Base-by-base conservation (phyloP, 2,888 invertebrate genomes). In the Drosophila helvetica region DNA sequence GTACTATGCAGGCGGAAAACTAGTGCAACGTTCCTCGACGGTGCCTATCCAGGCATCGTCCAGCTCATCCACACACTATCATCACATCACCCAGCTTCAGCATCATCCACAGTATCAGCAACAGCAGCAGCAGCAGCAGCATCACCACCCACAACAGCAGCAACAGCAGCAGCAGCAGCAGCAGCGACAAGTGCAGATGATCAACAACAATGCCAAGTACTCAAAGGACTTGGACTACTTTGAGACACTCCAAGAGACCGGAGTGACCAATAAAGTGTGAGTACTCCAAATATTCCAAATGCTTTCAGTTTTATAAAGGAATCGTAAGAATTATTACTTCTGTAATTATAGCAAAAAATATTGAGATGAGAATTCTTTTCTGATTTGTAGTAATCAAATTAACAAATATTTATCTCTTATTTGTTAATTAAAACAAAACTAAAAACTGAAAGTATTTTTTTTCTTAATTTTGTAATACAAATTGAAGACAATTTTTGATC, bases 201-300 rank as follows among this genome's bases (percentile, higher is more conserved):
- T 80, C 30, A 83, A 81, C 57, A 81, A 68, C 57, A 80, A 74
- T 73, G 79, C 78, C 73, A 91, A 90, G 79, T 91, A 90, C 47
- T 77, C 81, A 73, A 91, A 91, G 79, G 91, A 91, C 46, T 77
- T 90, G 72, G 90, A 91, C 68, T 91, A 89, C 70, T 86, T 91
- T 73, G 92, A 91, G 79, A 86, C 91, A 22, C 79, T 91, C 54
- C 90, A 90, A 58, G 91, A 91, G 77, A 91, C 91, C 56, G 92
- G 91, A 25, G 91, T 91, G n/a, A 91, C 90, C 61, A 91, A 91
- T 63, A 90, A 91, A 88, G 92, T 91, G 91, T 91, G 22, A 5
- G 22, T 22, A 22, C 5, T 22, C 3, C 22, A 22, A n/a, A n/a
- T n/a, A n/a, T n/a, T n/a, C n/a, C n/a, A n/a, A n/a, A n/a, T n/a